Base-by-base conservation (phyloP, 2,113 vertebrate species). In the Serinus canaria region DNA sequence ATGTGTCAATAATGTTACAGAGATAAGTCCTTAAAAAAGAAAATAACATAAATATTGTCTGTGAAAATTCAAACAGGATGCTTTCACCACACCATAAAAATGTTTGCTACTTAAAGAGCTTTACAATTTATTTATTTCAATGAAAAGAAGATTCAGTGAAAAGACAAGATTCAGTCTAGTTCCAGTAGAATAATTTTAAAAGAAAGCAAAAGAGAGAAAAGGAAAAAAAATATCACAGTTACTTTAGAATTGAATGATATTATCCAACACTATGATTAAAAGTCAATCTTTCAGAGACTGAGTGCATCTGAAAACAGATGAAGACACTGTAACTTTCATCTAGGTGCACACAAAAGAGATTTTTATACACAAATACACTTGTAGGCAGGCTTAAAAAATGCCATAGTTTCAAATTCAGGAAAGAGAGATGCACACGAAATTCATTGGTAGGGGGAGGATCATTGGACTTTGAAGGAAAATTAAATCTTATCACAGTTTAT, bases 1-100 rank as follows among this genome's bases (percentile, higher is more conserved):
- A 96, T 79, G 41, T 97, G 94, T 96, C 96, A 95, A 93, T 97
- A 97, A 87, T 47, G n/a, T 89, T 87, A 93, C n/a, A 80, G 83
- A 78, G n/a, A 56, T 81, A 89, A 94, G 53, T 86, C 77, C 87
- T 94, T 90, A 87, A 89, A 93, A 96, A 84, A 90, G 59, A 90
- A 95, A 96, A 85, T 70, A 68, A 59, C 43, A 89, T 60, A 85
- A 77, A 94, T 94, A 78, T 59, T 68, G 9, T 68, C 79, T 83
- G 87, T 49, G 12, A 8, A 63, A 72, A 83, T 83, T 78, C 60
- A 85, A 82, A 95, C 22, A 94, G 86, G 77, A 87, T 82, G 49
- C 33, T 95, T 95, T 96, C 84, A 90, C n/a, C 16, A 50, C 76
- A 87, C 39, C 22, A 55, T 35, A 73, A 85, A 92, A 82, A 84